These are phyloP conservation scores for Timema cristinae DNA, from an alignment of 2,888 invertebrate species.

Conservation along the genomic window DNA sequence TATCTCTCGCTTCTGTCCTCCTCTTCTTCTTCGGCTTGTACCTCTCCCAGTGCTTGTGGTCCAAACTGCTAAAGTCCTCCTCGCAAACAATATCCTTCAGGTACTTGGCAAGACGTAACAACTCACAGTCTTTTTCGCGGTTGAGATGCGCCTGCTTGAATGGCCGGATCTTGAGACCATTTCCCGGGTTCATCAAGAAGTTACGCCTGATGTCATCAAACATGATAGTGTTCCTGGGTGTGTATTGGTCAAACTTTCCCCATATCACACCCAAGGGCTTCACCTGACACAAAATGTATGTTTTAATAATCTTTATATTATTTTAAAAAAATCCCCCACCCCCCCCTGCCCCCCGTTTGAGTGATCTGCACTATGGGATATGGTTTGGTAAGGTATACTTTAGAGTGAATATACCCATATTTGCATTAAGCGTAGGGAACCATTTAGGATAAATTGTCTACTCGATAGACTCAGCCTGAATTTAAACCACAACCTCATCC, in stretches of 20 bases:
- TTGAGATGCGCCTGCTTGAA: constrained; percentile 89
- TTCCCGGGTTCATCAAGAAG: constrained; percentile 96
- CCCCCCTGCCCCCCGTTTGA: too few relatives aligned
- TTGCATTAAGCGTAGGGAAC: too few relatives aligned
- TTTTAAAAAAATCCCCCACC: too few relatives aligned
- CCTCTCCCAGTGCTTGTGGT: constrained; percentile 91
- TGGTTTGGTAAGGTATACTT: too few relatives aligned
- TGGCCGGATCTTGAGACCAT: constrained; percentile 84
- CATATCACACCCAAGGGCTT: constrained; percentile 96
- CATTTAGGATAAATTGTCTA: too few relatives aligned
- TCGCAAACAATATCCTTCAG: constrained; percentile 75
- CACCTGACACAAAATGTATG: constrained; percentile 53
- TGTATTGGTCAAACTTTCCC: constrained; percentile 90
- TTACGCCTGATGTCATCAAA: constrained; percentile 94
- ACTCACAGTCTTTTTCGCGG: constrained; percentile 75
- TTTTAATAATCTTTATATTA: too few relatives aligned
- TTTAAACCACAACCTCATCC: too few relatives aligned
- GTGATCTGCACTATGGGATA: too few relatives aligned
- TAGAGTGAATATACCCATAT: too few relatives aligned
- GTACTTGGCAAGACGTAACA: constrained; percentile 75
- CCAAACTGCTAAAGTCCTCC: constrained; percentile 77
- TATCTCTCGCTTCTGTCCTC: background rate
- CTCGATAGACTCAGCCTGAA: too few relatives aligned
- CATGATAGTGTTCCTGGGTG: constrained; percentile 92
- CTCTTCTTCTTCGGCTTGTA: constrained; percentile 53